Conservation (phyloP, 2,113 vertebrate species). For the Litocranius walleri region DNA sequence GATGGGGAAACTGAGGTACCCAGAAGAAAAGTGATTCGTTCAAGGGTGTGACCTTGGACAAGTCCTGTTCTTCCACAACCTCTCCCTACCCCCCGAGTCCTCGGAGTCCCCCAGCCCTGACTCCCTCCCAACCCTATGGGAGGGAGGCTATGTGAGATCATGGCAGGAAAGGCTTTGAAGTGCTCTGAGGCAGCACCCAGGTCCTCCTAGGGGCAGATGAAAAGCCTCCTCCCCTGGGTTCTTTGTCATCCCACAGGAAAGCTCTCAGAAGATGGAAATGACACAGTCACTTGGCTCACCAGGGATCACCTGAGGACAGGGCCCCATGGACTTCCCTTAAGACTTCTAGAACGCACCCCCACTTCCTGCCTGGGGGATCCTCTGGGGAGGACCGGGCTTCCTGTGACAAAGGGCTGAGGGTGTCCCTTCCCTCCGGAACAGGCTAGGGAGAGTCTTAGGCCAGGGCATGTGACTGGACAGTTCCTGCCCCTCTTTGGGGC, state of each 20-base stretch:
- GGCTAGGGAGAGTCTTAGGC: not conserved
- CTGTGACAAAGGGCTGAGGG: not conserved
- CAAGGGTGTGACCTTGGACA: not conserved
- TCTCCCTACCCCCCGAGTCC: not conserved
- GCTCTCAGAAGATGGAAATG: not conserved
- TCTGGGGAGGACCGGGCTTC: not conserved
- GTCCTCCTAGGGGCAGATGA: constrained; percentile 6
- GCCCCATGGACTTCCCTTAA: not conserved
- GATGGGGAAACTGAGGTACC: not conserved
- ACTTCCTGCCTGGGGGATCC: not conserved
- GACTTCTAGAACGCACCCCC: not conserved
- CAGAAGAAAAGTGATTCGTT: not conserved
- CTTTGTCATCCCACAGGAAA: not conserved
- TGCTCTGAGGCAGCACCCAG: not conserved
- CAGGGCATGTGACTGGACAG: not conserved
- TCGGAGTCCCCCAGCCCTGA: not conserved
- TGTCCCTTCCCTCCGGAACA: accelerated
- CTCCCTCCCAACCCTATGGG: not conserved
- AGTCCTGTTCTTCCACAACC: not conserved
- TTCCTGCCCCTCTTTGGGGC: not conserved
- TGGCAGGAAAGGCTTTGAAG: constrained; percentile 38
- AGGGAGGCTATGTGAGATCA: not conserved
- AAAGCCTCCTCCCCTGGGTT: not conserved
- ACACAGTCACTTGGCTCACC: not conserved
- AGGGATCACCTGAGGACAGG: not conserved